Base-by-base conservation (phyloP, 2,888 invertebrate species). In the Elysia crispata region DNA sequence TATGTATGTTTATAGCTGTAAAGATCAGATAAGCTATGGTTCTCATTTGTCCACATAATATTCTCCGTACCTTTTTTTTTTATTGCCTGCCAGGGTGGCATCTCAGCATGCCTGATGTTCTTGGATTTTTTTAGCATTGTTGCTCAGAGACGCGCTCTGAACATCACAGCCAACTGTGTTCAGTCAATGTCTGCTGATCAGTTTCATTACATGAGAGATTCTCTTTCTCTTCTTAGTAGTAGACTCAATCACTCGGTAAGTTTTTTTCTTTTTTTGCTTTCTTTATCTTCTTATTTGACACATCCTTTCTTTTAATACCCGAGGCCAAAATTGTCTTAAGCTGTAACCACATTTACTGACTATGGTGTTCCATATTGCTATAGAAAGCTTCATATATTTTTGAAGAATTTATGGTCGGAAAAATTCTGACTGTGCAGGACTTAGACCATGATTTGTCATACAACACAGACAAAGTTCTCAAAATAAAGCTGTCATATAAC, bases 81-180 rank as follows among this genome's bases (percentile, higher is more conserved):
- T 73, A 54, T 64, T 33, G 67, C 49, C 23, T 92, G 93, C 79
- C 93, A 97, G 97, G 95, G 97, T 86, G 99, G 99, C 49, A 98
- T 99, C 1, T 95, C 97, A 6, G 97, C 99, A 1, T 98, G 98
- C 92, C 94, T 99, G 86, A 98, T 96, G 90, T 99, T 97, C 92
- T 94, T 99, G 91, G 99, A 99, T 92, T 99, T 99, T 94, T 99
- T 99, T 94, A 98, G 98, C 70, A 98, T 98, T 89, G 97, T 97
- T 90, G 98, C 99, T 20, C 99, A 99, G 93, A 95, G 99, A 54
- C 96, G 98, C 69, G 98, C 99, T 1, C 94, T 99, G 78, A 96
- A 97, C 31, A 97, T 99, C 86, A 98, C 98, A 0, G 98, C 99
- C 79, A 99, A 99, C 92, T 99, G 99, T 93, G 99, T 98, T 92